Evolutionary conservation across 2,113 vertebrate species (phyloP).

Genomic region (Gavialis gangeticus): DNA sequence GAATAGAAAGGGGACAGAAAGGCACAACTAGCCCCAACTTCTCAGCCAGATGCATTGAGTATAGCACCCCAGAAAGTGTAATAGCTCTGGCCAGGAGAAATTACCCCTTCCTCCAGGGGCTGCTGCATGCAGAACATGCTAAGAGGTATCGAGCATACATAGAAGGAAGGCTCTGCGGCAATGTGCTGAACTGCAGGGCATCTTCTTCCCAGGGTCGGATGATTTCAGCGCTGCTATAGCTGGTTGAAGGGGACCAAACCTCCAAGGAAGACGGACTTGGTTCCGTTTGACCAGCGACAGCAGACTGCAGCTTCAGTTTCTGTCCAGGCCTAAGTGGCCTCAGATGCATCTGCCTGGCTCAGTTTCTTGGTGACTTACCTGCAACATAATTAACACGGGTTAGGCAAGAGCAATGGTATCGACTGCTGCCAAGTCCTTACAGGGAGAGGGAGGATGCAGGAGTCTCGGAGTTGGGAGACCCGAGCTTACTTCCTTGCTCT

Average conservation of each 20-base stretch:
- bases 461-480: neutral
- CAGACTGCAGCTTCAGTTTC: constrained; percentile 77
- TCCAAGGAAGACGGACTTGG: constrained; percentile 98
- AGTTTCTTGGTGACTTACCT: constrained; percentile 10
- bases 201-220: neutral
- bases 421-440: neutral
- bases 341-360: rapidly evolving
- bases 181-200: neutral
- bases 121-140: neutral
- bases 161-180: neutral
- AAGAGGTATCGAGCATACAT: neutral
- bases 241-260: constrained; percentile 99
- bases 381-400: constrained; percentile 24
- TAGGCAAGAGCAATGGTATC: neutral
- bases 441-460: neutral
- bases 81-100: too few species aligned
- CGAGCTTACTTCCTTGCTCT: neutral
- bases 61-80: neutral
- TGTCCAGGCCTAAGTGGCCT: neutral
- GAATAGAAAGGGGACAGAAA: neutral
- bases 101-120: neutral
- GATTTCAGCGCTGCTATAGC: constrained; percentile 90
- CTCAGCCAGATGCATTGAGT: neutral
- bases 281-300: constrained; percentile 99
- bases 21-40: neutral